Evolutionary conservation across 2,797 vertebrate genomes (phyloP), one percentile per base, ranked within the genome.

Genomic region (Eremophila alpestris): DNA sequence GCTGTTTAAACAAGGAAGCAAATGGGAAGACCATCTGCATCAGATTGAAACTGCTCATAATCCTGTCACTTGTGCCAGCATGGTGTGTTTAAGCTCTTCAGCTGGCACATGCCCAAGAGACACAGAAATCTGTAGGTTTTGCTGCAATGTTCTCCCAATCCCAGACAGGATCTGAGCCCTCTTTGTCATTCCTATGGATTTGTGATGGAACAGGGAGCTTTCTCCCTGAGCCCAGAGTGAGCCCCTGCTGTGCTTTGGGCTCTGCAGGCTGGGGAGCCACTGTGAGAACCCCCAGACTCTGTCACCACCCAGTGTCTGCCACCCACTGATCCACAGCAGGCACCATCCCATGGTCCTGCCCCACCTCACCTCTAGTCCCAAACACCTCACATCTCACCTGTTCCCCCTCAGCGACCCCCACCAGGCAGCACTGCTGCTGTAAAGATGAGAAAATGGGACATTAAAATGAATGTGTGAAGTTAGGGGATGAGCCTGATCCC

Each of bases 11-110:
- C 94, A 94, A 93, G 87, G 89, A 93, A 96, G 87, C 91, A 96
- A 97, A 96, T 93, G 83, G 87, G 91, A 90, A 93, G 92, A 92
- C 95, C 95, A 95, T 97, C 96, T 97, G 95, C 94, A 87, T 94
- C 93, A 26, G 80, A 96, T 82, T 74, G 90, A 87, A 96, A 89
- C 73, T 64, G 86, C 94, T 93, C 82, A 63, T 93, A 92, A 88
- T 77, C 65, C 87, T 93, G 95, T 92, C 79, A 76, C 84, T 94
- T 24, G 41, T 80, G 89, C 89, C 95, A 92, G 67, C 10, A 2
- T 32, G 85, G 45, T 5, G 15, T 67, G 74, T 71, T 75, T 89
- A 91, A 96, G 63, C 90, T 89, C 80, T 87, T 40, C 45, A 65
- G 65, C 17, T 95, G 95, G 90, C 90, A 41, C 4, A 0, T 58